Evolutionary conservation across 2,113 vertebrate species (phyloP), one percentile per base, ranked within the genome.

Genomic region (Zosterops pallidus): DNA sequence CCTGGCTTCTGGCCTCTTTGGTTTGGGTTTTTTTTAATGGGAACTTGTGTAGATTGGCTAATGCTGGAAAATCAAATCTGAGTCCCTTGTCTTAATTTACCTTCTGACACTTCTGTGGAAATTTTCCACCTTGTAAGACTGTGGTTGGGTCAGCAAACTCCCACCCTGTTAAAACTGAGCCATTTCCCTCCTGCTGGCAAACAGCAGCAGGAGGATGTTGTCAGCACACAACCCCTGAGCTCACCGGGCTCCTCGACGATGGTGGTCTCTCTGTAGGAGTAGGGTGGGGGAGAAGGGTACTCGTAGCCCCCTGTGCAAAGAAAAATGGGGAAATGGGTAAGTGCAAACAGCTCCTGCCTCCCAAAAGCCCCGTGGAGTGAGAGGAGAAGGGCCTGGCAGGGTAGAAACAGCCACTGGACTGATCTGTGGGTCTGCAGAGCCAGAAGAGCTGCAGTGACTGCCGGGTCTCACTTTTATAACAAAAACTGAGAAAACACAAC

Each of bases 201-300:
- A 9, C 12, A 19, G 9, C 12, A 19, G 46, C 70, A 8, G 22
- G 49, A 35, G 5, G 1, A 25, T 1, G 1, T 1, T 28, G 42
- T 5, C 28, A 53, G 62, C 21, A 64, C 9, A 2, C 3, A 26
- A 0, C 24, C 67, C 50, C 84, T 9, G 22, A 18, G 8, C 93
- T 63, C 55, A 97, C 97, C 93, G 4, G 97, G 93, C 68, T 52
- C 91, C 55, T 91, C 79, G 4, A 65, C 0, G 20, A 44, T 44
- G 20, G 82, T 24, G 42, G 89, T 78, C 18, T 96, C 95, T 50
- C 59, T 35, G 13, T 42, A 91, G 60, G 94, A 86, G 23, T 97
- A 97, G 1, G 97, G 97, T 12, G 96, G 97, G 23, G 97, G 96
- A 91, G 95, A 37, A 50, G 96, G 82, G 14, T 85, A 95, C 17